Conservation (phyloP, 2,888 invertebrate genomes). For the Stenolophus ochropezus region DNA sequence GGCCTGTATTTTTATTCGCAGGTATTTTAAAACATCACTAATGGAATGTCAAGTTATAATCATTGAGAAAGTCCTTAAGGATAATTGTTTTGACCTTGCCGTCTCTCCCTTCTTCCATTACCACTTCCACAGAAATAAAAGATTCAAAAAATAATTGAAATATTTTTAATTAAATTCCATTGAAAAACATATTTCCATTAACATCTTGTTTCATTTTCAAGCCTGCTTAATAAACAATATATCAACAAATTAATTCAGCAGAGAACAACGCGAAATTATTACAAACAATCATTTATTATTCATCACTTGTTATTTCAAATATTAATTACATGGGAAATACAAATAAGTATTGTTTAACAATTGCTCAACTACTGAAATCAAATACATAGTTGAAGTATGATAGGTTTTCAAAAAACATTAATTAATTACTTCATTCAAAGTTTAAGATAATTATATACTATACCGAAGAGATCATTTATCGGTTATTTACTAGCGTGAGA, state of each 20-base stretch:
- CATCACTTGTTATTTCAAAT: background rate
- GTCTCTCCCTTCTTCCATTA: constrained; percentile 28
- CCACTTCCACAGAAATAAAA: constrained; percentile 42
- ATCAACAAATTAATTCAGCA: constrained; percentile 37
- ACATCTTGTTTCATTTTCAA: constrained; percentile 29
- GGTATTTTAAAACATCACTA: constrained; percentile 59
- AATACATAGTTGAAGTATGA: too few relatives aligned
- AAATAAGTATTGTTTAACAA: background rate
- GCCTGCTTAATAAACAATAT: constrained; percentile 22
- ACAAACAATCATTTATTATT: constrained; percentile 30
- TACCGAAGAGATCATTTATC: too few relatives aligned
- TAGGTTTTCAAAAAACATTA: too few relatives aligned
- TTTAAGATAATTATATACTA: too few relatives aligned
- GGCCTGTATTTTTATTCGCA: constrained; percentile 51
- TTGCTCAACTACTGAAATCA: too few relatives aligned
- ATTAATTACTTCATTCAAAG: too few relatives aligned
- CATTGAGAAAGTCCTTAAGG: constrained; percentile 54
- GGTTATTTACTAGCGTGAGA: too few relatives aligned
- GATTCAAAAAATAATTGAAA: constrained; percentile 44
- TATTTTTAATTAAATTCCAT: constrained; percentile 48
- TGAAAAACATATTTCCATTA: constrained; percentile 42
- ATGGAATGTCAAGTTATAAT: constrained; percentile 57
- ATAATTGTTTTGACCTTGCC: constrained; percentile 57
- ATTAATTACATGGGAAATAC: background rate
- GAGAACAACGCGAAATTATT: constrained; percentile 11